Conservation (phyloP, 2,888 invertebrate genomes). For the Conchocele bisecta region DNA sequence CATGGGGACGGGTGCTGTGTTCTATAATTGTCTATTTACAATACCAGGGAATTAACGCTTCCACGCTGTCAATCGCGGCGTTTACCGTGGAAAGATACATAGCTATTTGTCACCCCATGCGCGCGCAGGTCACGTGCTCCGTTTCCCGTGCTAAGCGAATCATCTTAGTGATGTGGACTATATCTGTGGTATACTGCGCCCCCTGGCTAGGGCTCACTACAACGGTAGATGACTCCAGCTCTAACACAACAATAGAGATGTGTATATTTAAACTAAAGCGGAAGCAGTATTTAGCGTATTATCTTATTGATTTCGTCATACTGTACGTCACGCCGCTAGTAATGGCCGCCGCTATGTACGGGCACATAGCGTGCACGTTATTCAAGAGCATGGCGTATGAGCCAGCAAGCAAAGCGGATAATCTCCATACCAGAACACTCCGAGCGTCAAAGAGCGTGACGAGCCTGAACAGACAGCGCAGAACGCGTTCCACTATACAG, state of each 20-base stretch:
- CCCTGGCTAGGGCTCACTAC: conserved; percentile 86
- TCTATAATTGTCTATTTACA: conserved; percentile 85
- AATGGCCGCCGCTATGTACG: conserved; percentile 86
- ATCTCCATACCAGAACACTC: too few species aligned
- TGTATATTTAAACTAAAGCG: conserved; percentile 84
- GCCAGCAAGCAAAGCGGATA: too few species aligned
- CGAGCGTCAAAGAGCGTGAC: too few species aligned
- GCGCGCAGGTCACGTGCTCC: conserved; percentile 85
- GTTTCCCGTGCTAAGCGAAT: conserved; percentile 86
- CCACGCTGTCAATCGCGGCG: conserved; percentile 86
- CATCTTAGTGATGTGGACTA: conserved; percentile 85
- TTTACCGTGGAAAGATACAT: conserved; percentile 88
- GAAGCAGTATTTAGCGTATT: conserved; percentile 84
- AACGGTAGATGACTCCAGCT: conserved; percentile 79
- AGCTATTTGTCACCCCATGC: conserved; percentile 87
- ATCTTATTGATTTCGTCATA: conserved; percentile 85
- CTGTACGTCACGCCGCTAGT: conserved; percentile 86
- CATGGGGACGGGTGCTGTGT: conserved; percentile 85
- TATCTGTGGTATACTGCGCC: conserved; percentile 85
- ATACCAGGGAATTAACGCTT: conserved; percentile 86
- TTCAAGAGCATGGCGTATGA: conserved; percentile 60
- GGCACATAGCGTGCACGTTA: conserved; percentile 85
- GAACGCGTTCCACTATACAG: conserved; percentile 36
- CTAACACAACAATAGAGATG: conserved; percentile 78
- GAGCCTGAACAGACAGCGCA: conserved; percentile 20